Evolutionary conservation across 1,140 invertebrate genomes (phyloP).

Genomic region (Caerostris extrusa): DNA sequence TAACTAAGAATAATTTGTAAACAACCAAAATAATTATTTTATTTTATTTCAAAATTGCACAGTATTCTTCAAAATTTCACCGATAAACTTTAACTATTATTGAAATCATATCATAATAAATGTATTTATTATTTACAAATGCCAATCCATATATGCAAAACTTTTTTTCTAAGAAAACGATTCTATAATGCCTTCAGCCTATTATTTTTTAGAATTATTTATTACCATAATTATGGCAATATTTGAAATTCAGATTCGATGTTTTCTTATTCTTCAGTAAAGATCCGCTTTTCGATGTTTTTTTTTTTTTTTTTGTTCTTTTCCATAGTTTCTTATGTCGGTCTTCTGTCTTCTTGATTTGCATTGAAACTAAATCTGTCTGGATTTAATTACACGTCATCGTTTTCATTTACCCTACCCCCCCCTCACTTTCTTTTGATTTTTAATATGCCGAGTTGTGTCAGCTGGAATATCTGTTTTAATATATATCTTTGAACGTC

Average conservation of each 20-base stretch:
- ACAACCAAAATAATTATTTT: no score
- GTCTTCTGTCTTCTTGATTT: not conserved
- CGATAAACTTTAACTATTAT: no score
- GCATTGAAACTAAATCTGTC: constrained; percentile 15
- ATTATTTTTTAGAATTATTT: not conserved
- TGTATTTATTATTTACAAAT: no score
- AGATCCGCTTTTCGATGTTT: not conserved
- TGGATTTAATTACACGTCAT: constrained; percentile 19
- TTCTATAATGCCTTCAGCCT: no score
- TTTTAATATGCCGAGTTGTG: constrained; percentile 34
- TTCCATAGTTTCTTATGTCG: not conserved
- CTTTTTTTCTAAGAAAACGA: no score
- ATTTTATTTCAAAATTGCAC: no score
- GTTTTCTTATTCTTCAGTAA: not conserved
- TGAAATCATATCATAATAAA: no score
- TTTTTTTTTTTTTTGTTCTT: not conserved
- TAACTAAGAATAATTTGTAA: no score
- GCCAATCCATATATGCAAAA: no score
- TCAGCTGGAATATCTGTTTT: constrained; percentile 14
- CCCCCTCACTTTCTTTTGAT: not conserved
- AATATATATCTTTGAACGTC: constrained; percentile 9
- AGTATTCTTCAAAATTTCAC: no score
- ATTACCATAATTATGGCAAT: not conserved
- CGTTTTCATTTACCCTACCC: not conserved
- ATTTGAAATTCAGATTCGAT: not conserved